These are phyloP conservation scores for Eospalax fontanierii DNA, from an alignment of 2,797 vertebrate species.

Conservation along the genomic window DNA sequence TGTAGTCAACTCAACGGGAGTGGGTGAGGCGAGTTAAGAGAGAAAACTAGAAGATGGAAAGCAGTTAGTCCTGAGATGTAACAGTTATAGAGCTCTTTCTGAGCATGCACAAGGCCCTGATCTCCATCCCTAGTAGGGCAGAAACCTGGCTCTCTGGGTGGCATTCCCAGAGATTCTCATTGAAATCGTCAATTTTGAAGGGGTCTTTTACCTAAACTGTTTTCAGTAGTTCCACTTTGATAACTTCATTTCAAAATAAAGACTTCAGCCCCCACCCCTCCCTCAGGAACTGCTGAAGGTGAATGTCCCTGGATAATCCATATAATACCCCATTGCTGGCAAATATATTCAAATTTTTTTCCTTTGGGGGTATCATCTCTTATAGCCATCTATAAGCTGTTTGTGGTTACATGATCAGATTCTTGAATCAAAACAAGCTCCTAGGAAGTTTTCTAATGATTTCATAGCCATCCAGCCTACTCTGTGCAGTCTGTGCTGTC, in stretches of 20 bases:
- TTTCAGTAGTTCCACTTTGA: background rate
- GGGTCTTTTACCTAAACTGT: background rate
- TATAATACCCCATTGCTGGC: too few relatives aligned
- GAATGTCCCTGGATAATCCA: background rate
- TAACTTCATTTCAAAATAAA: conserved; percentile 48
- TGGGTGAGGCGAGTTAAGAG: background rate
- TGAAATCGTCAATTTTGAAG: background rate
- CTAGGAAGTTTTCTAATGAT: background rate
- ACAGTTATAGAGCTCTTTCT: background rate
- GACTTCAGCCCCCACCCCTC: background rate
- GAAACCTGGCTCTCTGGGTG: too few relatives aligned
- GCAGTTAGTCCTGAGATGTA: too few relatives aligned
- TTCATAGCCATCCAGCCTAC: background rate
- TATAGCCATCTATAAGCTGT: background rate
- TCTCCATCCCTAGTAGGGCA: background rate
- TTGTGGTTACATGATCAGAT: conserved; percentile 8
- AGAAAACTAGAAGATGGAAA: background rate
- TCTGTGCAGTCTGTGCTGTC: background rate
- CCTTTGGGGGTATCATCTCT: conserved; percentile 5
- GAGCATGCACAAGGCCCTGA: background rate
- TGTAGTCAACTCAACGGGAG: background rate
- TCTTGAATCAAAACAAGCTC: background rate
- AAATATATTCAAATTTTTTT: background rate
- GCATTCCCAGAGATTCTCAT: background rate
- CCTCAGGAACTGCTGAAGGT: background rate